A percentile compares a stretch with the other conserved stretches of the same genome.
Evolutionary conservation across 35 echinoderm and acorn worm species (phyloP).

Genomic region (Diadema setosum): DNA sequence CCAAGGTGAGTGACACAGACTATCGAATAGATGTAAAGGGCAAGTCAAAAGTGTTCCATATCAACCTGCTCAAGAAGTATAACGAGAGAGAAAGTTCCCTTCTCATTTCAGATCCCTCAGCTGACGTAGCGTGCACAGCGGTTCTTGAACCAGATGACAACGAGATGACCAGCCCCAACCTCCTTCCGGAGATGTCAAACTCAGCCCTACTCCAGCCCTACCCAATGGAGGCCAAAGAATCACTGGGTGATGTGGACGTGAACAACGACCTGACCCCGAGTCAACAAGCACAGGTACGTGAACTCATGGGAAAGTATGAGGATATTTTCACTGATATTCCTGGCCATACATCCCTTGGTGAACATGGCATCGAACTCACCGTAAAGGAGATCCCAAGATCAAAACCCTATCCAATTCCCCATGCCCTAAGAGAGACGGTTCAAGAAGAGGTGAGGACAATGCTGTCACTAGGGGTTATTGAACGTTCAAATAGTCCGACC

Average conservation of each 20-base stretch:
- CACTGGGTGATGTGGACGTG: constrained; percentile 20
- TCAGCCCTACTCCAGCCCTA: not conserved
- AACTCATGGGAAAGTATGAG: not conserved
- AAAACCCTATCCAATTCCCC: constrained; percentile 33
- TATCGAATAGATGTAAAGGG: not conserved
- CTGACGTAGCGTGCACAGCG: not conserved
- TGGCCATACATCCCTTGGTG: constrained; percentile 35
- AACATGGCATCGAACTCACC: constrained; percentile 28
- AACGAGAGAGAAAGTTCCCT: not conserved
- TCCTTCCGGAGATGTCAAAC: not conserved
- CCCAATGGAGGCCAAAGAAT: not conserved
- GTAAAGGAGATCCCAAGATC: constrained; percentile 13
- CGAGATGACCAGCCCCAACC: not conserved
- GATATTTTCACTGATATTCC: constrained; percentile 52
- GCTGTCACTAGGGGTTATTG: constrained; percentile 8
- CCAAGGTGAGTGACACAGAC: not conserved
- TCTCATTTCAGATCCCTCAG: not conserved
- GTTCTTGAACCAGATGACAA: not conserved
- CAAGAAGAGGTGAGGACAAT: constrained; percentile 16
- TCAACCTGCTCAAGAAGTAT: not conserved
- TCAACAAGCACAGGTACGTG: not conserved
- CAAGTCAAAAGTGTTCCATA: not conserved
- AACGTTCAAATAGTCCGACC: not conserved
- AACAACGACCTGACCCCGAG: not conserved
- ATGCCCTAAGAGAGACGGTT: constrained; percentile 47